These are phyloP conservation scores for Lordiphosa fenestrarum DNA, from an alignment of 2,888 invertebrate genomes.

Conservation along the genomic window DNA sequence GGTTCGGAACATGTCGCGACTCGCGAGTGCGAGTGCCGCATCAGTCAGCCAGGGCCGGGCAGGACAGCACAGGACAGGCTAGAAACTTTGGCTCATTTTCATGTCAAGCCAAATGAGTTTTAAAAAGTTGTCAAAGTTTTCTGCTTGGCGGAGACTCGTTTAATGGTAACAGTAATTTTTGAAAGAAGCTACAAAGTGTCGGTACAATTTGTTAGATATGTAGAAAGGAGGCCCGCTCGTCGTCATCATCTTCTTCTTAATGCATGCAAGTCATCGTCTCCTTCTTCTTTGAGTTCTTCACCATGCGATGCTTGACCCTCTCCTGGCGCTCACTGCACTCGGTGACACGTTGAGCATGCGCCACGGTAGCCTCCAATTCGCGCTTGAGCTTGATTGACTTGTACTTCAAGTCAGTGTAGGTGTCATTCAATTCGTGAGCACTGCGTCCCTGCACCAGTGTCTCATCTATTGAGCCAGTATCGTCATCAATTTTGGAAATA, in stretches of 20 bases:
- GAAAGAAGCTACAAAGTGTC: conserved; percentile 50
- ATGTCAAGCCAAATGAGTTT: conserved; percentile 69
- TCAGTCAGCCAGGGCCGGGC: conserved; percentile 7
- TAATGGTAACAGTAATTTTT: conserved; percentile 69
- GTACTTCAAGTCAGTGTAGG: conserved; percentile 42
- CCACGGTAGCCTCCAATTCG: conserved; percentile 36
- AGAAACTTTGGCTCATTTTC: conserved; percentile 61
- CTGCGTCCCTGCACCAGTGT: conserved; percentile 14
- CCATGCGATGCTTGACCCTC: conserved; percentile 32
- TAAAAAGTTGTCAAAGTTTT: conserved; percentile 45
- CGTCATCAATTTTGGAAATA: too few species aligned
- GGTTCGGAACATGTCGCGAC: conserved; percentile 3
- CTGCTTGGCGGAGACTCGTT: conserved; percentile 27
- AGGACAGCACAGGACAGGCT: conserved; percentile 11
- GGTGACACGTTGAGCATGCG: conserved; percentile 39
- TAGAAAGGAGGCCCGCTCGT: too few species aligned
- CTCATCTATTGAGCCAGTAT: too few species aligned
- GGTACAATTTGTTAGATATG: conserved; percentile 19
- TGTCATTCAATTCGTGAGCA: conserved; percentile 35
- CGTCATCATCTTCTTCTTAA: not conserved
- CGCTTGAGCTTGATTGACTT: conserved; percentile 54
- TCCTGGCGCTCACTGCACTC: conserved; percentile 34
- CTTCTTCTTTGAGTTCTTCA: conserved; percentile 18
- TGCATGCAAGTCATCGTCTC: too few species aligned
- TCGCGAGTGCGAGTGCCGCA: not conserved